Base-by-base conservation (phyloP, 2,797 vertebrate genomes). In the Staurois parvus region DNA sequence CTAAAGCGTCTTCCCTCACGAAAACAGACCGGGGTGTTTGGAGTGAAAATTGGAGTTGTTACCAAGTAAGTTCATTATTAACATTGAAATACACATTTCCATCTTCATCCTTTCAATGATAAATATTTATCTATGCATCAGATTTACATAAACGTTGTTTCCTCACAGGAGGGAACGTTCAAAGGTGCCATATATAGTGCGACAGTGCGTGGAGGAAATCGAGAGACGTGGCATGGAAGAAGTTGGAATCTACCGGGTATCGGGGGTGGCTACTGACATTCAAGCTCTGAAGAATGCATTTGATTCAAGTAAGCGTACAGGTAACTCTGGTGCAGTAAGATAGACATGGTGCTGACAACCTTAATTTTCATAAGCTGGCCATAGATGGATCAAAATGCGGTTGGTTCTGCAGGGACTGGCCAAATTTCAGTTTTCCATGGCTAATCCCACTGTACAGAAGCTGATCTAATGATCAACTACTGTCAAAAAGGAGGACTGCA, bases 191-290 rank as follows among this genome's bases (percentile, higher is more conserved):
- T 97, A 98, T 90, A 97, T 99, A 0, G 97, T 98, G 75, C 95
- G 96, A 72, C 97, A 99, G 91, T 98, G 97, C 0, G 96, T 99
- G 90, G 97, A 99, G 90, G 97, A 98, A 95, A 97, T 99, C 0
- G 97, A 99, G 90, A 94, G 96, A 19, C 94, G 97, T 0, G 97
- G 97, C 28, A 95, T 97, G 96, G 97, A 98, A 75, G 97, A 99
- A 84, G 97, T 98, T 92, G 97, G 97, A 78, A 98, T 99, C 93
- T 99, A 98, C 92, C 91, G 97, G 0, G 97, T 98, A 78, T 98
- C 97, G 0, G 97, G 97, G 0, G 97, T 99, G 0, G 97, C 97
- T 3, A 98, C 97, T 0, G 97, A 99, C 88, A 98, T 99, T 92
- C 97, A 98, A 86, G 93, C 96, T 0, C 89, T 98, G 89, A 99